Evolutionary conservation across 2,888 invertebrate genomes (phyloP).

Genomic region (Ornithoptera alexandrae): DNA sequence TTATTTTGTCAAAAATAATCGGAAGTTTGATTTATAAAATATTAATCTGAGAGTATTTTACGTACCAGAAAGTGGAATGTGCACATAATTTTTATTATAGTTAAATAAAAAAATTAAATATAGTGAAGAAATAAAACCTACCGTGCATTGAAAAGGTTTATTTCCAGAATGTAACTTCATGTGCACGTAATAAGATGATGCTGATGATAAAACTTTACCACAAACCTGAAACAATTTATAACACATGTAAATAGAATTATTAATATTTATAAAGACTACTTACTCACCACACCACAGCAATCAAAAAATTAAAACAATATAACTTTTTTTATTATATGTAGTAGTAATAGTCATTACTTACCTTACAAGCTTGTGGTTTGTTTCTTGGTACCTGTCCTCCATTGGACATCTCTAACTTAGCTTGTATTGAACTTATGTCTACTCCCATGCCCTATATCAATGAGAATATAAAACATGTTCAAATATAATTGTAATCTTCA

Average conservation of each 20-base stretch:
- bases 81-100: not conserved
- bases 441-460: constrained; percentile 67
- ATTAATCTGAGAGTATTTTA: not conserved
- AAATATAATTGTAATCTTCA: not conserved
- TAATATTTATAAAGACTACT: not conserved
- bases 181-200: constrained; percentile 89
- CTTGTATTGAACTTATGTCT: constrained; percentile 74
- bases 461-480: not conserved
- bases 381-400: constrained; percentile 75
- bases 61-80: not conserved
- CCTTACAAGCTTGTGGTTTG: constrained; percentile 87
- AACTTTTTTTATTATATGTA: not conserved
- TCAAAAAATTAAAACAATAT: constrained; percentile 12
- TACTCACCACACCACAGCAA: too few relatives aligned
- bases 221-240: constrained; percentile 75
- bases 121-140: constrained; percentile 50
- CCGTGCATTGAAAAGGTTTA: constrained; percentile 89
- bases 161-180: constrained; percentile 90
- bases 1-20: too few relatives aligned
- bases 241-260: not conserved
- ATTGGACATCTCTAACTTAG: constrained; percentile 73
- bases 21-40: too few relatives aligned
- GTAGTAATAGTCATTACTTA: constrained; percentile 38
- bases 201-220: constrained; percentile 87
- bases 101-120: too few relatives aligned